Evolutionary conservation across 2,888 invertebrate species (phyloP).

Genomic region (Aleiodes leptofemur): DNA sequence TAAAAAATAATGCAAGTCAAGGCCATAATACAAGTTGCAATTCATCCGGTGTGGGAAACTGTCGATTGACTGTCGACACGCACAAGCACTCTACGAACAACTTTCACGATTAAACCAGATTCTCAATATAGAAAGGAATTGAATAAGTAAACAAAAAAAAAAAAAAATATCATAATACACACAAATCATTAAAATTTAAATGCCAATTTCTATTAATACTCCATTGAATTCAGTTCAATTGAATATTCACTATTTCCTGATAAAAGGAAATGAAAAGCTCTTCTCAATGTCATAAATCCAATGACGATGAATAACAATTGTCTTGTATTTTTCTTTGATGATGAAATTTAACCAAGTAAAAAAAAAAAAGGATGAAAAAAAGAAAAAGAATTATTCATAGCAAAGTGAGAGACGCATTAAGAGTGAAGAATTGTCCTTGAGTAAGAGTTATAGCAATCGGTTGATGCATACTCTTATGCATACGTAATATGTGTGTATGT

Average conservation of each 20-base stretch:
- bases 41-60: conserved; percentile 23
- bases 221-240: neutral
- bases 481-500: conserved; percentile 62
- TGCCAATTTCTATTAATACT: neutral
- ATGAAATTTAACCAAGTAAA: neutral
- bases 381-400: neutral
- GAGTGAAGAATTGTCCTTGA: conserved; percentile 58
- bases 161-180: neutral
- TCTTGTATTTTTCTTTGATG: no score
- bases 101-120: conserved; percentile 27
- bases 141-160: neutral
- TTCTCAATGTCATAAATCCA: no score
- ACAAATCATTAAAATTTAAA: neutral
- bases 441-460: conserved; percentile 62
- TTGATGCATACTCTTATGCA: conserved; percentile 59
- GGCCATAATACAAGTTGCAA: conserved; percentile 32
- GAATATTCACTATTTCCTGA: neutral
- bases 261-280: neutral
- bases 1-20: conserved; percentile 34
- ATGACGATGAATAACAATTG: no score
- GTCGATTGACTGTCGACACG: conserved; percentile 32
- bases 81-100: conserved; percentile 12
- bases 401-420: conserved; percentile 42
- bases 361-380: neutral
- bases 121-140: conserved; percentile 2